Evolutionary conservation across 1,140 invertebrate genomes (phyloP).

Genomic region (Drosophila lacteicornis): DNA sequence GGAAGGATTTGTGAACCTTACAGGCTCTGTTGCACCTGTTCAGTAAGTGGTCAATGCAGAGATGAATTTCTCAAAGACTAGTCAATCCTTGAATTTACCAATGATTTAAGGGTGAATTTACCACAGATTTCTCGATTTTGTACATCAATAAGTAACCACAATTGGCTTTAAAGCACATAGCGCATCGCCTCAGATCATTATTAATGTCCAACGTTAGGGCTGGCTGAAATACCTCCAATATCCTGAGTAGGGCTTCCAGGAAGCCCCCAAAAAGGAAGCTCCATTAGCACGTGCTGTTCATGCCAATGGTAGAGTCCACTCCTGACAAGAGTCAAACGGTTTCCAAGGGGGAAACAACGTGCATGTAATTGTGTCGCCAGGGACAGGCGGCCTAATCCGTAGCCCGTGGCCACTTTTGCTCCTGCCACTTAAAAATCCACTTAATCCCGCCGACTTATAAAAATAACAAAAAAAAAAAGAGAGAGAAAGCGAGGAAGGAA

Average conservation of each 20-base stretch:
- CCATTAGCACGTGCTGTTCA: conserved; percentile 77
- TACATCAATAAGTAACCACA: neutral
- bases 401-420: conserved; percentile 77
- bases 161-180: neutral
- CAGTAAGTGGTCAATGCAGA: too few relatives aligned
- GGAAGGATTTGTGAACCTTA: too few relatives aligned
- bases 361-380: conserved; percentile 78
- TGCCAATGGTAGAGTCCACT: conserved; percentile 66
- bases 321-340: conserved; percentile 51
- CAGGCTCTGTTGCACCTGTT: neutral
- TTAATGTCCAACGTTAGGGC: neutral
- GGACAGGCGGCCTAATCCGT: conserved; percentile 56
- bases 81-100: too few relatives aligned
- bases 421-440: conserved; percentile 82
- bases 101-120: neutral
- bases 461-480: conserved; percentile 50
- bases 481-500: conserved; percentile 10
- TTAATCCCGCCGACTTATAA: conserved; percentile 71
- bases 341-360: conserved; percentile 42
- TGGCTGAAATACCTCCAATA: neutral
- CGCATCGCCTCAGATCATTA: neutral
- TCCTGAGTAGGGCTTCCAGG: conserved; percentile 1
- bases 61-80: too few relatives aligned
- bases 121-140: neutral
- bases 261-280: conserved; percentile 8